Conservation (phyloP, 2,888 invertebrate genomes). For the Drosophila paranaensis region DNA sequence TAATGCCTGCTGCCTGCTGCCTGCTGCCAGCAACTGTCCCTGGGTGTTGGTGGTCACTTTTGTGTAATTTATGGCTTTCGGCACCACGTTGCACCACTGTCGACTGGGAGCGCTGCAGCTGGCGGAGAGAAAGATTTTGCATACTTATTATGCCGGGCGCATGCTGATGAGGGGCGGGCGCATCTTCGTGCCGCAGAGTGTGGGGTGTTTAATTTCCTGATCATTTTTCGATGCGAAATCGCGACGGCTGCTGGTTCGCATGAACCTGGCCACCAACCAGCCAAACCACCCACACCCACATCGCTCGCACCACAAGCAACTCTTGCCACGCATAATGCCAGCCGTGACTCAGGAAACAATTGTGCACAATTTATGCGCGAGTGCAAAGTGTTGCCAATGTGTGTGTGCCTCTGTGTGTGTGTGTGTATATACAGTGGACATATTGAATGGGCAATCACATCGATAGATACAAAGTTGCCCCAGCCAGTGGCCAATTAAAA, state of each 20-base stretch:
- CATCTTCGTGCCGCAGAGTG: conserved; percentile 15
- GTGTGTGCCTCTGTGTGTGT: background rate
- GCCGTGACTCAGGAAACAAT: conserved; percentile 66
- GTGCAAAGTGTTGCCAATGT: conserved; percentile 19
- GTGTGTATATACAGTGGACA: conserved; percentile 15
- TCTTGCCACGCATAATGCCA: conserved; percentile 27
- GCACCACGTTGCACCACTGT: conserved; percentile 43
- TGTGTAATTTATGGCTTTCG: conserved; percentile 74
- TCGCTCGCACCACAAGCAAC: background rate
- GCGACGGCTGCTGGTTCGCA: conserved; percentile 33
- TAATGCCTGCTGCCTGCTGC: conserved; percentile 13
- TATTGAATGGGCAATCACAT: conserved; percentile 42
- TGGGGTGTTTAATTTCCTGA: conserved; percentile 82
- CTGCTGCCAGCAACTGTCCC: conserved; percentile 16
- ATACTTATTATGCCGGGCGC: conserved; percentile 71
- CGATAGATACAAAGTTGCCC: conserved; percentile 35
- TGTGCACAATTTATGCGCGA: conserved; percentile 64
- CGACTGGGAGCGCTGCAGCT: conserved; percentile 36
- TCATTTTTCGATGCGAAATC: conserved; percentile 75
- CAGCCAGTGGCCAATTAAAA: conserved; percentile 64
- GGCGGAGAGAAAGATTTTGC: conserved; percentile 61
- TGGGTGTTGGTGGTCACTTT: conserved; percentile 54
- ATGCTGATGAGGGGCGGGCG: conserved; percentile 67
- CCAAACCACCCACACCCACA: background rate
- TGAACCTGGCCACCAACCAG: conserved; percentile 2